phyloP scores from a whole-genome alignment of 2,888 invertebrate species.

The Auanema sp. region DNA sequence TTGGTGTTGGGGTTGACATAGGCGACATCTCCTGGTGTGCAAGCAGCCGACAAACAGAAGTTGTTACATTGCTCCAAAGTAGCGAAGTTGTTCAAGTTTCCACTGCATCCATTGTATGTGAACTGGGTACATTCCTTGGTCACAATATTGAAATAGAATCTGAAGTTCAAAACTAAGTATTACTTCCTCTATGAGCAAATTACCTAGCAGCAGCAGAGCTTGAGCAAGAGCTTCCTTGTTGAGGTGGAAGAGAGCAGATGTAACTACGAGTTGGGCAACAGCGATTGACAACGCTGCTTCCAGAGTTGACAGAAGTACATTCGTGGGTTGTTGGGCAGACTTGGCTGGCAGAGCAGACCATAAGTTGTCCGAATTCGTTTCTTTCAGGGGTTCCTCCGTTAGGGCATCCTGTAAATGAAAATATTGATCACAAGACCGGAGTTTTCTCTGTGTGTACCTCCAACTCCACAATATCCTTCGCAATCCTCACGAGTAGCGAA shows the following conservation, averaged over 20 bases:
- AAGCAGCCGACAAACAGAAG: conserved; percentile 63
- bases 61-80: conserved; percentile 62
- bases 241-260: conserved; percentile 63
- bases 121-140: conserved; percentile 59
- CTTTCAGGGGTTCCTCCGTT: conserved; percentile 62
- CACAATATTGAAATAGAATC: conserved; percentile 48
- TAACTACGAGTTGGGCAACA: conserved; percentile 48
- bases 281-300: conserved; percentile 54
- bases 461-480: conserved; percentile 49
- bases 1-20: conserved; percentile 63
- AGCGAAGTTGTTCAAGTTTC: conserved; percentile 60
- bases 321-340: conserved; percentile 59
- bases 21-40: conserved; percentile 56
- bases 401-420: conserved; percentile 39
- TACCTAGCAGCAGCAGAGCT: conserved; percentile 57
- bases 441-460: conserved; percentile 16
- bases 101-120: conserved; percentile 60
- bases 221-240: conserved; percentile 60
- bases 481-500: conserved; percentile 60
- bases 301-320: conserved; percentile 59
- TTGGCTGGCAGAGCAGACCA: conserved; percentile 54
- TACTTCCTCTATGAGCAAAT: too few species aligned
- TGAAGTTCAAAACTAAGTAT: conserved; percentile 6
- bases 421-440: background rate
- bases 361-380: conserved; percentile 59